Percentiles rank a stretch among this genome's conserved stretches.
These are phyloP conservation scores for Tragulus kanchil DNA, from an alignment of 2,113 vertebrate genomes.

Conservation along the genomic window DNA sequence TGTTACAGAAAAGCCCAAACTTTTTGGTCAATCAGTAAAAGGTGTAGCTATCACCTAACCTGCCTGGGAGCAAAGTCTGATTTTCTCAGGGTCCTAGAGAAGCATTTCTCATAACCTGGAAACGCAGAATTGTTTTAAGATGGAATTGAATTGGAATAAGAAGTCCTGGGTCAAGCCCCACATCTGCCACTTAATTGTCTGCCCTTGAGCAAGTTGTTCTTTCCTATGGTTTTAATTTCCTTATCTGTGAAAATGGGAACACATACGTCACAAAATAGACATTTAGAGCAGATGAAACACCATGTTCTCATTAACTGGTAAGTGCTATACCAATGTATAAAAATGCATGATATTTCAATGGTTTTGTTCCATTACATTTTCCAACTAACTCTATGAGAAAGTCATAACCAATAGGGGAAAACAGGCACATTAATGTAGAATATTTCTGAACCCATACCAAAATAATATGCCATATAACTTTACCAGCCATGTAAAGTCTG, in stretches of 20 bases:
- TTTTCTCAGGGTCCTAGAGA: not conserved
- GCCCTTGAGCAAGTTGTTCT: not conserved
- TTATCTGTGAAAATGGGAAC: constrained; percentile 5
- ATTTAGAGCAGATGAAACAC: not conserved
- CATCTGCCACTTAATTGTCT: not conserved
- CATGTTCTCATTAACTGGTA: not conserved
- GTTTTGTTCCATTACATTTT: constrained; percentile 14
- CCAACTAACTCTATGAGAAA: not conserved
- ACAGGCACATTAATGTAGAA: not conserved
- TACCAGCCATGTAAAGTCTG: not conserved
- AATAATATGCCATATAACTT: not conserved
- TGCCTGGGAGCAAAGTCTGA: not conserved
- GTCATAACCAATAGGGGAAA: not conserved
- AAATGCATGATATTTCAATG: constrained; percentile 18
- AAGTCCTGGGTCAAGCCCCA: not conserved
- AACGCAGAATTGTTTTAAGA: not conserved
- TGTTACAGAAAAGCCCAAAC: not conserved
- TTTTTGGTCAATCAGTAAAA: not conserved
- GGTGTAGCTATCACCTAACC: not conserved
- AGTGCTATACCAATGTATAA: not conserved
- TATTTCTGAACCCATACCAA: not conserved
- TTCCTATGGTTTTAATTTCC: constrained; percentile 1
- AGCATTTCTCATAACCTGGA: not conserved
- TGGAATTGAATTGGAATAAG: not conserved
- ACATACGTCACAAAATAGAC: not conserved